Percentiles rank a stretch among this genome's conserved stretches.
phyloP scores from a whole-genome alignment of 2,797 vertebrate species.

The Capromys pilorides region DNA sequence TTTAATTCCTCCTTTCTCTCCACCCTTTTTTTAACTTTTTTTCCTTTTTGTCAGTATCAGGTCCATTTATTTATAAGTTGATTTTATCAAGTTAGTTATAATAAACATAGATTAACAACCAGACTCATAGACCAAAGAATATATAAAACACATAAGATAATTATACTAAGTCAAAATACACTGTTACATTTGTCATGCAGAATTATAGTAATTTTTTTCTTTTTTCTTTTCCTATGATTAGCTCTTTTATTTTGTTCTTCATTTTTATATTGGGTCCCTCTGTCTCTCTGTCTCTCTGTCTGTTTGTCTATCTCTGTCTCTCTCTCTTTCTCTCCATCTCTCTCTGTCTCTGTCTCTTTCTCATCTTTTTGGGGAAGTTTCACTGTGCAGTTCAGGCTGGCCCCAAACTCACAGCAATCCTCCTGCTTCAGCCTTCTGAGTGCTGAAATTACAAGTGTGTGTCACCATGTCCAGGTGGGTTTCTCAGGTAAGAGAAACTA shows the following conservation, averaged over 20 bases:
- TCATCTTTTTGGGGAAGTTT: neutral
- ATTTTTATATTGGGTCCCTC: neutral
- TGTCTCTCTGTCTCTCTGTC: neutral
- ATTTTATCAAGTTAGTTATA: neutral
- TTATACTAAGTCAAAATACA: neutral
- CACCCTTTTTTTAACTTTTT: neutral
- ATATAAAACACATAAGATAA: neutral
- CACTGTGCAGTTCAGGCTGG: neutral
- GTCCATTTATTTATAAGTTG: neutral
- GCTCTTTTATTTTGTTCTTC: neutral
- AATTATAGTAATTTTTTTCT: neutral
- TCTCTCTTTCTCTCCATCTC: too few relatives aligned
- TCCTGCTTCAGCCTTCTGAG: neutral
- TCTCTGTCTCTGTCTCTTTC: neutral
- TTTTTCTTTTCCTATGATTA: neutral
- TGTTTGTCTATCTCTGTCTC: too few relatives aligned
- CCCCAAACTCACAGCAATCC: neutral
- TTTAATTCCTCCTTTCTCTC: neutral
- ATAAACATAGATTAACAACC: neutral
- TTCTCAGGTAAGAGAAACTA: neutral
- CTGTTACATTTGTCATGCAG: neutral
- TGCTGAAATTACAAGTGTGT: neutral
- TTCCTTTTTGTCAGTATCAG: neutral
- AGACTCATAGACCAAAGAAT: neutral
- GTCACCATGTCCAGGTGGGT: neutral